phyloP scores from a whole-genome alignment of 2,797 vertebrate genomes.

The Erithacus rubecula region DNA sequence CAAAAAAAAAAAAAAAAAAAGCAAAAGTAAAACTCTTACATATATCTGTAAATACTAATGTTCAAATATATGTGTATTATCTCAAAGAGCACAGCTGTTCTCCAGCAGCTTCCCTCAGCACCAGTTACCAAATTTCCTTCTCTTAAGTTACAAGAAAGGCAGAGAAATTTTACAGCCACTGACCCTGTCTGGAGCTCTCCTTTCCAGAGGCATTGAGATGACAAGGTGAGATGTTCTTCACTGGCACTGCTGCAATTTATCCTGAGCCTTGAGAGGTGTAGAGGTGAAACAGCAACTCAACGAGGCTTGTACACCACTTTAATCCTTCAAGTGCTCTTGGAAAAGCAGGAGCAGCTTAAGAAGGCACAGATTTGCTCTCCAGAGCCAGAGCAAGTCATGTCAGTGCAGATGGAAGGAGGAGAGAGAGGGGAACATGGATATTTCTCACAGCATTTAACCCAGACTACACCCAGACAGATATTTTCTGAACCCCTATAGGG shows the following conservation, averaged over 20 bases:
- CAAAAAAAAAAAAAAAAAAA: not conserved
- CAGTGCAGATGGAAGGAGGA: not conserved
- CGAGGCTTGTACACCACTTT: not conserved
- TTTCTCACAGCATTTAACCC: not conserved
- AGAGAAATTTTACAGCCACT: not conserved
- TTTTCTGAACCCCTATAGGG: not conserved
- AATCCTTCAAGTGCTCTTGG: not conserved
- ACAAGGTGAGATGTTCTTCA: not conserved
- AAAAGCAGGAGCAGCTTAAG: not conserved
- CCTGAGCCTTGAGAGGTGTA: not conserved
- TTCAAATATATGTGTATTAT: not conserved
- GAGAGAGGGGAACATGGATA: not conserved
- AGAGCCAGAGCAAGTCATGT: not conserved
- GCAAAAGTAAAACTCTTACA: not conserved
- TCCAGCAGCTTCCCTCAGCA: not conserved
- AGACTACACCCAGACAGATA: not conserved
- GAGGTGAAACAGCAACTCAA: not conserved
- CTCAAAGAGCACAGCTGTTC: slow-evolving; percentile 13
- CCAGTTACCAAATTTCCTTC: not conserved
- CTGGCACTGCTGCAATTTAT: not conserved
- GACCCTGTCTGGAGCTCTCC: not conserved
- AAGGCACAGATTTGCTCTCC: not conserved
- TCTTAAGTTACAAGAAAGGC: not conserved
- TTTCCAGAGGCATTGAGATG: not conserved
- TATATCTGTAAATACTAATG: not conserved